Base-by-base conservation (phyloP, 2,113 vertebrate species). In the Ascaphus truei region DNA sequence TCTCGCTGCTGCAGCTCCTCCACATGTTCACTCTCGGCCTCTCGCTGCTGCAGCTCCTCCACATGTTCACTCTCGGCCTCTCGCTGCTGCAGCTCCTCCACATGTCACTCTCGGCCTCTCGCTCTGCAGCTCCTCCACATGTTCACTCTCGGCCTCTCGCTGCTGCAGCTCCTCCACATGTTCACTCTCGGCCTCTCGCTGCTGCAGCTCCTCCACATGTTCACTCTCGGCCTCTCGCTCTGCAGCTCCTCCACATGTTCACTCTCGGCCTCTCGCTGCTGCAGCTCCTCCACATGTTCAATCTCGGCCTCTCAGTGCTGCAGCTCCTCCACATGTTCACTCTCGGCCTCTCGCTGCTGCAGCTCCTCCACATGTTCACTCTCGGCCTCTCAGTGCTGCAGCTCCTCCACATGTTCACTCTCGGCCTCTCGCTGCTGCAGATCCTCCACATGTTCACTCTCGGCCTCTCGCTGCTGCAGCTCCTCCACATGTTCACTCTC, bases 1-100 rank as follows among this genome's bases (percentile, higher is more conserved):
- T 75, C 75, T 68, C 45, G 79, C 79, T 80, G 76, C 80, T 83
- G 74, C 76, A 78, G 76, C 76, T 66, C n/a, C n/a, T n/a, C 68
- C 76, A 75, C 75, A 72, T 84, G 79, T 85, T 87, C 83, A 77
- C 79, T n/a, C n/a, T n/a, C n/a, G n/a, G 74, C 65, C 67, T 75
- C 75, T 68, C 45, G 79, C 79, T 80, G 76, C 80, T 83, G 74
- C 76, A 78, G 76, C 76, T 66, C n/a, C n/a, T n/a, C 68, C 76
- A 75, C 75, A 72, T 84, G 79, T 85, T 87, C 83, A 77, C 76
- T 78, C 80, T 83, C 69, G 50, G n/a, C n/a, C n/a, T n/a, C n/a
- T n/a, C n/a, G n/a, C n/a, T n/a, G n/a, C n/a, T n/a, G n/a, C n/a
- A n/a, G n/a, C n/a, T n/a, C n/a, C n/a, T n/a, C 72, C 75, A 80